A percentile compares a stretch with the other conserved stretches of the same genome.
phyloP scores from a whole-genome alignment of 2,797 vertebrate species.

The Liasis olivaceus region DNA sequence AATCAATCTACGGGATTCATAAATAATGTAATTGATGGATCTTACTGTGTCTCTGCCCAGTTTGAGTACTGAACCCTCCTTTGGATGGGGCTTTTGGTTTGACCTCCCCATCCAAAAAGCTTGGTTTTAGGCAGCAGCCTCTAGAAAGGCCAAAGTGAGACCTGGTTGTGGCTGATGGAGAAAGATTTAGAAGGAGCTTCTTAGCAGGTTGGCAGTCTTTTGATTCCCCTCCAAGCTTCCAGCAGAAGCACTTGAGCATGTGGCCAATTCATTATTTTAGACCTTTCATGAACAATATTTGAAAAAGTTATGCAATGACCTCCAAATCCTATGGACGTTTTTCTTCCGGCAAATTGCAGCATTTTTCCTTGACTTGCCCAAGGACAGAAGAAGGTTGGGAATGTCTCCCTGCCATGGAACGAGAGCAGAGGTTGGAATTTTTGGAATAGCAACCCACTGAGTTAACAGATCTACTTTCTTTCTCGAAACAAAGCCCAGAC shows the following conservation, averaged over 20 bases:
- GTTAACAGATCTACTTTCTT: constrained; percentile 24
- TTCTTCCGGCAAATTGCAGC: neutral
- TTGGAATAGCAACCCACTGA: constrained; percentile 32
- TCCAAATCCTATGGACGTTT: neutral
- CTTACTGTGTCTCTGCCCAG: too few species aligned
- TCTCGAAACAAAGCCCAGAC: constrained; percentile 32
- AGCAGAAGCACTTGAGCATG: neutral
- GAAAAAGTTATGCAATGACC: neutral
- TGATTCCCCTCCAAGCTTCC: too few species aligned
- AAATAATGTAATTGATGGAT: too few species aligned
- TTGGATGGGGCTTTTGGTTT: too few species aligned
- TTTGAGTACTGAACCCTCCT: too few species aligned
- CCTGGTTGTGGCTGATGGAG: too few species aligned
- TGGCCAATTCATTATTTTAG: neutral
- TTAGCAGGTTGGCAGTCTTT: too few species aligned
- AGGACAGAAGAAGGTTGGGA: constrained; percentile 12
- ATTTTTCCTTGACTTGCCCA: neutral
- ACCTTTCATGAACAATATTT: neutral
- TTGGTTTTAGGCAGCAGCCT: neutral
- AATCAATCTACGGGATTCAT: too few species aligned
- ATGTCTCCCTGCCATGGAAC: neutral
- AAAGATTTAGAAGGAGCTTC: too few species aligned
- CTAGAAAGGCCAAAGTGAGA: neutral
- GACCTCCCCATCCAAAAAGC: too few species aligned
- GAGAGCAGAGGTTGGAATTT: constrained; percentile 23